Evolutionary conservation across 2,797 vertebrate genomes (phyloP), one percentile per base, ranked within the genome.

Genomic region (Gobionotothen gibberifrons): DNA sequence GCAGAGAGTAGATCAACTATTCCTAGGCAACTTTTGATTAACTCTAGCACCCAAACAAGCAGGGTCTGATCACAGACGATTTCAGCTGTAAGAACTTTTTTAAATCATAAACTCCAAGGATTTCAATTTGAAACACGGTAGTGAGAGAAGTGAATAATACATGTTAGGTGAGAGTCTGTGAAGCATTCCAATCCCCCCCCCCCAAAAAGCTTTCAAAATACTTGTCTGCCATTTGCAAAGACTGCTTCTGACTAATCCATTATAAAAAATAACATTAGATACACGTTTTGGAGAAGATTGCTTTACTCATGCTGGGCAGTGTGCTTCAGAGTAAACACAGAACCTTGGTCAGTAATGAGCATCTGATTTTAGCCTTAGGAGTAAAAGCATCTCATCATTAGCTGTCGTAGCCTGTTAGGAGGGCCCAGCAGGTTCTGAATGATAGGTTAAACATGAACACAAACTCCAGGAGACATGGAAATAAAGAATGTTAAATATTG

Each of bases 131-230:
- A 70, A 62, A 54, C 11, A 60, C 42, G 44, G 21, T 22, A 57
- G 62, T 12, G 44, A 57, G 32, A 49, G 51, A 72, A 54, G 65
- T 60, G 19, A 48, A 36, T 72, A 56, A 71, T 46, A 11, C 47
- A 19, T 66, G 61, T 53, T 15, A 47, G 29, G 21, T 11, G 22
- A 16, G 51, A 56, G 17, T 46, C 16, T 48, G 47, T 57, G 29
- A 66, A 63, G 43, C 43, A 49, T 48, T 70, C 3, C 53, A 39
- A 52, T 21, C 14, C 1, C 3, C 9, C 40, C 40, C 12, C 43
- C 16, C 47, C n/a, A 48, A 53, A 40, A 21, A 53, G 17, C 16
- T 5, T 64, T 65, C 29, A 54, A 48, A 64, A 58, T 47, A 53
- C 64, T 14, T 36, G 5, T 39, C 13, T 6, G 7, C 16, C 59